These are phyloP conservation scores for Molossus alvarezi DNA, from an alignment of 2,797 vertebrate species.

Conservation along the genomic window DNA sequence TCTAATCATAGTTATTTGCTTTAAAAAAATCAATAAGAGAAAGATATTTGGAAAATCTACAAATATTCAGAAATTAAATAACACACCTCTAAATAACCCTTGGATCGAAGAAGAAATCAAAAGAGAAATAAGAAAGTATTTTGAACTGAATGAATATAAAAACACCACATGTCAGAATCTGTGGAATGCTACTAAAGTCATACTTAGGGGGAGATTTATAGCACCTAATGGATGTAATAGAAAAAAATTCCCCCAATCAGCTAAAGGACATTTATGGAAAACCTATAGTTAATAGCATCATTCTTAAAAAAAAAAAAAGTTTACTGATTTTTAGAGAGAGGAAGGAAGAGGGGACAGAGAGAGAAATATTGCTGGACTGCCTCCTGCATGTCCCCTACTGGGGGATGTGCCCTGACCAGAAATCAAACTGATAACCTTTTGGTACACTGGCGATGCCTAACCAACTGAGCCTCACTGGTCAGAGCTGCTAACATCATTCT, in stretches of 20 bases:
- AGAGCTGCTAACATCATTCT: neutral
- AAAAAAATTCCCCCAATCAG: neutral
- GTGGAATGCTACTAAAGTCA: slow-evolving; percentile 16
- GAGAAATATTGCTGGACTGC: too few relatives aligned
- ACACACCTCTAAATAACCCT: neutral
- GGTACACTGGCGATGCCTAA: too few relatives aligned
- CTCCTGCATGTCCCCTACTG: too few relatives aligned
- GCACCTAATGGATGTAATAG: neutral
- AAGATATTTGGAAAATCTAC: neutral
- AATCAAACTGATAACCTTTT: too few relatives aligned
- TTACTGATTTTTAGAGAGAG: too few relatives aligned
- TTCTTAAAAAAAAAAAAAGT: neutral
- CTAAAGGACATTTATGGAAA: neutral
- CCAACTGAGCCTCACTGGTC: too few relatives aligned
- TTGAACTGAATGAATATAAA: neutral
- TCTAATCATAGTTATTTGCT: slow-evolving; percentile 81
- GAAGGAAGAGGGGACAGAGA: too few relatives aligned
- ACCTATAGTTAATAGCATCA: neutral
- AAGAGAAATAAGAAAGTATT: slow-evolving; percentile 11
- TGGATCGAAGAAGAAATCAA: slow-evolving; percentile 32
- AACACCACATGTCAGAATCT: neutral
- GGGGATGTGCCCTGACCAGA: too few relatives aligned
- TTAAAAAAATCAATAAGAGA: neutral
- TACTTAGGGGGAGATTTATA: neutral
- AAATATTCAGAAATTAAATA: slow-evolving; percentile 44